Evolutionary conservation across 2,113 vertebrate genomes (phyloP).

Genomic region (Silurus glanis): DNA sequence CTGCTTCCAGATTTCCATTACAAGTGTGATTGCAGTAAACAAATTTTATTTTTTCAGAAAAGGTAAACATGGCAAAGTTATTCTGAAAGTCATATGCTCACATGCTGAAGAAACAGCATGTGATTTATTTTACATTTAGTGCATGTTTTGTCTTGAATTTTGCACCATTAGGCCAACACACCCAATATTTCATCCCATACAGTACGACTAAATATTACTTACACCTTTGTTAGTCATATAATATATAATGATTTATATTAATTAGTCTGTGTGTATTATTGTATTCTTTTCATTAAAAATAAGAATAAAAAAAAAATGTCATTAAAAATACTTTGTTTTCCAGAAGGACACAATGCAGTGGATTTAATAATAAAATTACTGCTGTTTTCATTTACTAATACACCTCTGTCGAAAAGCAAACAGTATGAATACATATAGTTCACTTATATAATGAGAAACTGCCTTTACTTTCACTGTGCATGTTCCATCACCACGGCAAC

Average conservation of each 20-base stretch:
- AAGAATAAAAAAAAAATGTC: no score
- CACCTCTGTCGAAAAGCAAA: not conserved
- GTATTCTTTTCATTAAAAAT: no score
- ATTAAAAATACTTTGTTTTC: not conserved
- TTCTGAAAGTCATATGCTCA: not conserved
- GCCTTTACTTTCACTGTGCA: not conserved
- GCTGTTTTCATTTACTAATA: not conserved
- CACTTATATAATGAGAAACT: not conserved
- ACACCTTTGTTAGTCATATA: not conserved
- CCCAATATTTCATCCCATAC: not conserved
- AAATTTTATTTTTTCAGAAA: not conserved
- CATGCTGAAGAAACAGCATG: not conserved
- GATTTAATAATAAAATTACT: not conserved
- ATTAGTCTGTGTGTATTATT: not conserved
- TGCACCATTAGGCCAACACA: not conserved
- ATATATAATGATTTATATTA: not conserved
- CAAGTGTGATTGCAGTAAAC: not conserved
- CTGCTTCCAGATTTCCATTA: no score
- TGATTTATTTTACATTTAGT: not conserved
- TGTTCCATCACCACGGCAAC: not conserved
- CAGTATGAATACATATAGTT: not conserved
- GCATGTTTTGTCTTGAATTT: not conserved
- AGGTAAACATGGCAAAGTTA: not conserved
- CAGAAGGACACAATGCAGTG: not conserved
- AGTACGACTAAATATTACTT: not conserved